Evolutionary conservation across 2,113 vertebrate genomes (phyloP).

Genomic region (Xyliphius kryptos): DNA sequence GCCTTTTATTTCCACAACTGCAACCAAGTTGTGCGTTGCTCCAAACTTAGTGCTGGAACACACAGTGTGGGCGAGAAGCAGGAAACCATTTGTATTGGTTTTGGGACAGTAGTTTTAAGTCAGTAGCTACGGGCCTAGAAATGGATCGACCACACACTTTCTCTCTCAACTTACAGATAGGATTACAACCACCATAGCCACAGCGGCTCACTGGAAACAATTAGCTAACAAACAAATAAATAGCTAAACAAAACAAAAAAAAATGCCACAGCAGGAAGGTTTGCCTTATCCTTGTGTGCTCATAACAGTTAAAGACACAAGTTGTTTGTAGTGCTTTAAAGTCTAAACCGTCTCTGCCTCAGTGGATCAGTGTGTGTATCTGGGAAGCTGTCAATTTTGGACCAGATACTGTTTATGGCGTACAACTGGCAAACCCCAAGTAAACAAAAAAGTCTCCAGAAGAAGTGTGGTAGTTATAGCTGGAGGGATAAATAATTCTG

Average conservation of each 20-base stretch:
- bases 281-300: constrained; percentile 38
- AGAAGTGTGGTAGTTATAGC: no score
- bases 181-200: constrained; percentile 29
- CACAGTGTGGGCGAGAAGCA: constrained; percentile 11
- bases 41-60: constrained; percentile 9
- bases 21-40: constrained; percentile 39
- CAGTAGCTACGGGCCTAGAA: constrained; percentile 38
- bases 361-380: constrained; percentile 6
- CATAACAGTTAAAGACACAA: constrained; percentile 51
- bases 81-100: constrained; percentile 37
- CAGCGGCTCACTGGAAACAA: constrained; percentile 37
- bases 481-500: no score
- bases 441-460: no score
- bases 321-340: constrained; percentile 49
- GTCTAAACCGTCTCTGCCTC: constrained; percentile 49
- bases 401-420: constrained; percentile 26
- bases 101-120: constrained; percentile 35
- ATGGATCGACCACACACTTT: constrained; percentile 29
- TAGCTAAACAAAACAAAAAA: constrained; percentile 39
- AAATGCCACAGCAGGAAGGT: constrained; percentile 33
- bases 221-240: constrained; percentile 42
- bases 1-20: constrained; percentile 42
- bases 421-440: no score
- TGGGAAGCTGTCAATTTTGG: constrained; percentile 56
- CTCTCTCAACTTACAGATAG: constrained; percentile 20